Base-by-base conservation (phyloP, 2,797 vertebrate genomes). In the Cheirogaleus major region DNA sequence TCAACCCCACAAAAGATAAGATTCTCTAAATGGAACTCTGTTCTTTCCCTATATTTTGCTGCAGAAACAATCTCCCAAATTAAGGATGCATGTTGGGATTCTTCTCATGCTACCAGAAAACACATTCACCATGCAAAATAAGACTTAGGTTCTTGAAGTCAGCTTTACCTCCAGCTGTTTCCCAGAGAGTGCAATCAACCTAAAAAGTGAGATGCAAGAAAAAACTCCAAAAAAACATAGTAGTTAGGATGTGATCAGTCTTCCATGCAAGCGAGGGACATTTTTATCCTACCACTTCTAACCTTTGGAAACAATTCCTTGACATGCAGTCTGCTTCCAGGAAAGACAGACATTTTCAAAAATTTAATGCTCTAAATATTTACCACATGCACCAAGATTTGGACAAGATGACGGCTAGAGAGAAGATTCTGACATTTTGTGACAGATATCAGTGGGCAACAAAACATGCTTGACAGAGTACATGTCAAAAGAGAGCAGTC, bases 361-460 rank as follows among this genome's bases (percentile, higher is more conserved):
- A 83, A 79, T 67, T 80, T 50, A 57, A 88, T 88, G 91, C 32
- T 78, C 92, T 18, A 67, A 84, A 48, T 88, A 89, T 65, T 86
- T 43, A 92, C 50, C 22, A 12, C 98, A 98, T 98, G 98, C 98
- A 98, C 57, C 87, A 86, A 2, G 59, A 93, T 43, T 83, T 75
- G 59, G 81, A 97, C 48, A 93, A 92, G 91, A 93, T 57, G 30
- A 43, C 9, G 83, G 67, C 82, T 43, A 17, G 0, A 25, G 82
- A 93, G 70, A 94, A 97, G 83, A 76, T 73, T 94, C 70, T 84
- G 93, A 84, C 35, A 38, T 86, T 76, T 89, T 72, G 6, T 9
- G 55, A 90, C 86, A 95, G 55, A 38, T 73, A 87, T 3, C 4
- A 75, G 32, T 73, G 63, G 87, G 38, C 55, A 87, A 76, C 70